Conservation (phyloP, 2,113 vertebrate species). For the Austrofundulus limnaeus region DNA sequence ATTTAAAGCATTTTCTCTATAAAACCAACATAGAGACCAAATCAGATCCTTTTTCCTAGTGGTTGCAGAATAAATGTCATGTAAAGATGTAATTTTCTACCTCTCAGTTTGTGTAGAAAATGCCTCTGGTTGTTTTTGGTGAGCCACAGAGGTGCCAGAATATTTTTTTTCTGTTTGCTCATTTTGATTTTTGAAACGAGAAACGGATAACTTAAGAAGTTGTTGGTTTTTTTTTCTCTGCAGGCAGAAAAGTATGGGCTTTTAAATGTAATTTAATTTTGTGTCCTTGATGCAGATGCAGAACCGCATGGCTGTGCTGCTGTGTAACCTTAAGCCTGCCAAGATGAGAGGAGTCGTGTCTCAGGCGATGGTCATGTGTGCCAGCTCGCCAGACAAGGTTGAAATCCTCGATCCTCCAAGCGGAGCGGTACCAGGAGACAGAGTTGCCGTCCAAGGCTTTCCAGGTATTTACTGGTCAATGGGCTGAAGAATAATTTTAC, state of each 20-base stretch:
- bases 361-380: conserved; percentile 94
- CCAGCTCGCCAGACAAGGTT: conserved; percentile 89
- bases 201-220: not conserved
- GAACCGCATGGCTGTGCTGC: conserved; percentile 89
- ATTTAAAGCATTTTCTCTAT: conserved; percentile 24
- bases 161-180: conserved; percentile 22
- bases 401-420: conserved; percentile 90
- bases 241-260: not conserved
- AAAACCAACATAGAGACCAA: not conserved
- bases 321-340: conserved; percentile 93
- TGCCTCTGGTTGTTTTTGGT: conserved; percentile 10
- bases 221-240: not conserved
- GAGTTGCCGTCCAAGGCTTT: conserved; percentile 86
- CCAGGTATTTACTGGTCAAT: conserved; percentile 77
- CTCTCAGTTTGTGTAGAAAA: conserved; percentile 17
- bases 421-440: conserved; percentile 86
- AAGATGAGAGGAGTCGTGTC: conserved; percentile 92
- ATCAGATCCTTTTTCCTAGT: conserved; percentile 10
- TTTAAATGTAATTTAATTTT: no score
- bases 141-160: conserved; percentile 21
- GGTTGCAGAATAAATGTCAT: conserved; percentile 16
- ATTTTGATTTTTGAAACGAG: conserved; percentile 25
- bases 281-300: conserved; percentile 83
- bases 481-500: not conserved
- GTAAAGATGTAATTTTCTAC: conserved; percentile 8